Conservation (phyloP, 2,888 invertebrate species). For the Athalia circularis region DNA sequence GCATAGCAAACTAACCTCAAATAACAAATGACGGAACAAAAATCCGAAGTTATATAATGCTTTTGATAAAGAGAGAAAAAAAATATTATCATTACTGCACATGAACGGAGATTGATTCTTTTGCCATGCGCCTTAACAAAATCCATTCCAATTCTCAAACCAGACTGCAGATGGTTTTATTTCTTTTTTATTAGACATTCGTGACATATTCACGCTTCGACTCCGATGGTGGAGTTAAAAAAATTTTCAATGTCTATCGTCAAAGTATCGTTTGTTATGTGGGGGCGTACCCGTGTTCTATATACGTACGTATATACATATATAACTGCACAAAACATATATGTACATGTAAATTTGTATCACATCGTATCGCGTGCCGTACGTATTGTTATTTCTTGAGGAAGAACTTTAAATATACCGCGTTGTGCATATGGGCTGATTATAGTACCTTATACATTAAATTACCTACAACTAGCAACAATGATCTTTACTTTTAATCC, state of each 20-base stretch:
- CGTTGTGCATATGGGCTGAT: neutral
- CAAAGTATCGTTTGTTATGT: neutral
- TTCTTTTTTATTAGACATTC: neutral
- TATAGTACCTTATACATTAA: neutral
- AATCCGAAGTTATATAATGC: no score
- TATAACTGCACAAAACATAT: neutral
- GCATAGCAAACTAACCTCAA: no score
- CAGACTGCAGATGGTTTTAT: no score
- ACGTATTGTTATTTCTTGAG: neutral
- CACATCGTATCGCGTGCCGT: constrained; percentile 13
- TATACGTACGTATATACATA: neutral
- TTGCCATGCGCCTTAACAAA: no score
- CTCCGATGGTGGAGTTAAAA: neutral
- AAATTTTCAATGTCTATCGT: neutral
- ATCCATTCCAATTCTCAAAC: no score
- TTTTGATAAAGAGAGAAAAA: no score
- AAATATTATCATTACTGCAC: no score
- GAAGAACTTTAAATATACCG: constrained; percentile 3
- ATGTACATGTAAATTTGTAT: no score
- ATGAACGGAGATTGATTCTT: no score
- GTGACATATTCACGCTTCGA: neutral
- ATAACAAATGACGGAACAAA: no score
- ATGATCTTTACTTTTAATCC: neutral
- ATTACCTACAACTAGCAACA: constrained; percentile 31
- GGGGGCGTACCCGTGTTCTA: neutral